These are phyloP conservation scores for Syngnathoides biaculeatus DNA, from an alignment of 2,113 vertebrate genomes.

Conservation along the genomic window DNA sequence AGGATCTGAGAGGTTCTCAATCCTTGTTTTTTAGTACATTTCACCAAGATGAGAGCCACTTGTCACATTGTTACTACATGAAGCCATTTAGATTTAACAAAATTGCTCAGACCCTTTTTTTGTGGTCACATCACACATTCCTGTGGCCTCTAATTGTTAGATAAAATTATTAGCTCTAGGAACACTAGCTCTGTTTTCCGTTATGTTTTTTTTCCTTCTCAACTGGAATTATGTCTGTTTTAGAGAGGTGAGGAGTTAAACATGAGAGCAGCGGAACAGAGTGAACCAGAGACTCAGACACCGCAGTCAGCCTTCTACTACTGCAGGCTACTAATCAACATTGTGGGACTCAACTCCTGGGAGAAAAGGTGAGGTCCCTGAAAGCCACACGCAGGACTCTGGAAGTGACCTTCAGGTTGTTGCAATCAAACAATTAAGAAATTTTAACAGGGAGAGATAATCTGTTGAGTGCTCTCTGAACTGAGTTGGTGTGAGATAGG, in stretches of 20 bases:
- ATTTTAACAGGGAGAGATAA: background rate
- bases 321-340: constrained; percentile 94
- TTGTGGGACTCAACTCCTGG: constrained; percentile 98
- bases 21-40: background rate
- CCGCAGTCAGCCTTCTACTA: constrained; percentile 97
- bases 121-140: background rate
- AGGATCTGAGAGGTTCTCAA: too few species aligned
- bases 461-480: background rate
- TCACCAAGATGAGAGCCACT: too few species aligned
- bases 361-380: constrained; percentile 88
- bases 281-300: constrained; percentile 83
- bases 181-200: background rate
- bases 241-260: constrained; percentile 85
- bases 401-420: background rate
- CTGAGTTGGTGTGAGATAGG: too few species aligned
- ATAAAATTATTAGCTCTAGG: background rate
- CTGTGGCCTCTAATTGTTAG: background rate
- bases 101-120: background rate
- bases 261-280: constrained; percentile 88
- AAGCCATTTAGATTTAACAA: background rate
- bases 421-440: background rate
- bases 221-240: constrained; percentile 11
- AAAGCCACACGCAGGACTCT: background rate
- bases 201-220: background rate
- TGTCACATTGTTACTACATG: background rate